phyloP scores from a whole-genome alignment of 2,888 invertebrate species.

The Azorinus chamasolen region DNA sequence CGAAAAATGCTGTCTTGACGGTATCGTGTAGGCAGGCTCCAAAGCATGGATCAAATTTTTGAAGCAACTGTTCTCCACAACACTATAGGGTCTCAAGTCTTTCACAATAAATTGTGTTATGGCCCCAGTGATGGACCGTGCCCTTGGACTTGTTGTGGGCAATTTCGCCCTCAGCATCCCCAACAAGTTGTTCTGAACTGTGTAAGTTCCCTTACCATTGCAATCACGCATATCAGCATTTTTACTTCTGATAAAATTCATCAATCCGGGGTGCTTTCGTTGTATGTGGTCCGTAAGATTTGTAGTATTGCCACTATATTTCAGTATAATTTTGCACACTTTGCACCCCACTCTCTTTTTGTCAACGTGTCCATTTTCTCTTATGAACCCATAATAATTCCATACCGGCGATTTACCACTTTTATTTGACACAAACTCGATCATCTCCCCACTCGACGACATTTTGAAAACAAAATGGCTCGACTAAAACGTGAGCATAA shows the following conservation, averaged over 20 bases:
- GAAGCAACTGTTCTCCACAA: constrained; percentile 35
- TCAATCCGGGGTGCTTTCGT: constrained; percentile 3
- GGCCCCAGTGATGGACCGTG: constrained; percentile 8
- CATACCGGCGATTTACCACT: constrained; percentile 1
- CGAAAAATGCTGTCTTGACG: constrained; percentile 28
- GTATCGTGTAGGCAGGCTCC: constrained; percentile 31
- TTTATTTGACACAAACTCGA: constrained; percentile 12
- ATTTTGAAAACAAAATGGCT: too few relatives aligned
- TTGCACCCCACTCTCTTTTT: constrained; percentile 6
- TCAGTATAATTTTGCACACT: not conserved
- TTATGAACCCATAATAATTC: constrained; percentile 7
- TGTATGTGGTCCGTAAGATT: constrained; percentile 20
- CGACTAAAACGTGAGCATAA: too few relatives aligned
- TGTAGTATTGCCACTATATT: constrained; percentile 30
- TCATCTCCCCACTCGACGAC: too few relatives aligned
- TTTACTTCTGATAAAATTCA: too few relatives aligned
- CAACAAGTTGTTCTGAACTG: not conserved
- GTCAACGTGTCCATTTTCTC: not conserved
- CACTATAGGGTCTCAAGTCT: constrained; percentile 28
- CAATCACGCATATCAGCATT: too few relatives aligned
- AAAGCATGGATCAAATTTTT: constrained; percentile 15
- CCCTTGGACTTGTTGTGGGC: not conserved
- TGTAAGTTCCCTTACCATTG: not conserved
- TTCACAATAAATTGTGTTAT: constrained; percentile 29
- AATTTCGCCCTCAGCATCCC: not conserved